Base-by-base conservation (phyloP, 2,888 invertebrate species). In the Cataglyphis albicans region DNA sequence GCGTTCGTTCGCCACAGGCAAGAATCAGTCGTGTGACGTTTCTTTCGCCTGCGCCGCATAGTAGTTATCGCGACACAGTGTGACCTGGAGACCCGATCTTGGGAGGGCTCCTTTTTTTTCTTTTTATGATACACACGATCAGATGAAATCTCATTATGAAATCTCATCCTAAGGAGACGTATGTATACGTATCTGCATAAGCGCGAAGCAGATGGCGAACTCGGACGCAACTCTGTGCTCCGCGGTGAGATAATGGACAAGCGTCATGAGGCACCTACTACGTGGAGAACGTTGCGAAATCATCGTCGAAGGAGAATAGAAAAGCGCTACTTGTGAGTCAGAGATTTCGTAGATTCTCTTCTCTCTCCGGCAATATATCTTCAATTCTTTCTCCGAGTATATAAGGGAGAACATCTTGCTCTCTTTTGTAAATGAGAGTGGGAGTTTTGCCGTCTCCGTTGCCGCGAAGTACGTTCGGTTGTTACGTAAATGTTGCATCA, bases 1-100 rank as follows among this genome's bases (percentile, higher is more conserved):
- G 81, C 86, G 83, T 72, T 81, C 83, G 41, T 86, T 86, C 87
- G 87, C 85, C 59, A 18, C n/a, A 21, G n/a, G 32, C 59, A 67
- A 29, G 21, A 68, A 41, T 38, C 55, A 65, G 38, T n/a, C 57
- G 57, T 67, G 57, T 25, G 63, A 65, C 59, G 68, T 78, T 78
- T 75, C 29, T 57, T 55, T 76, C 67, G 55, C 41, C 38, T 52
- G 18, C 52, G 64, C 15, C 25, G 15, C 48, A 25, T 21, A 18
- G 55, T 18, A n/a, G 25, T 38, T 59, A 18, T 61, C 72, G 41
- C 52, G 63, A 21, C 21, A 0, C 15, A 63, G 29, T 35, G 32
- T n/a, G 57, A 57, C 35, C 44, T 1, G 35, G n/a, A 52, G 18
- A n/a, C 18, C 48, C 29, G 32, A 52, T 55, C 9, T 52, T 9